Evolutionary conservation across 2,797 vertebrate genomes (phyloP).

Genomic region (Hemibagrus guttatus): DNA sequence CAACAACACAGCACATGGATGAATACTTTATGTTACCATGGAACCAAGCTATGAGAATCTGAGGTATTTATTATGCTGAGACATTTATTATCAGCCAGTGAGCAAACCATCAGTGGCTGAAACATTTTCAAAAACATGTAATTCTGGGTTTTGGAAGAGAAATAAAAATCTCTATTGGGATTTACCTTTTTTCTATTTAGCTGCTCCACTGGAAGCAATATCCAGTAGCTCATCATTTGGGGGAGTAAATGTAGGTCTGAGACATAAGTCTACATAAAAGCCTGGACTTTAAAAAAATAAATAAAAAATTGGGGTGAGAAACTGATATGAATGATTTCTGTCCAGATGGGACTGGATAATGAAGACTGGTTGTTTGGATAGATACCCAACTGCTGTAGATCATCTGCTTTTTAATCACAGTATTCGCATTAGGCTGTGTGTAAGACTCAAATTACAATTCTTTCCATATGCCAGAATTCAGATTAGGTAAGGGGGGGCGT

Average conservation of each 20-base stretch:
- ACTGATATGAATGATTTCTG: constrained; percentile 52
- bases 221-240: constrained; percentile 26
- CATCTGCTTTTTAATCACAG: constrained; percentile 62
- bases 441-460: constrained; percentile 47
- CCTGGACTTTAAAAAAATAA: no score
- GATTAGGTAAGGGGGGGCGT: constrained; percentile 25
- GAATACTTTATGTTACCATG: constrained; percentile 9
- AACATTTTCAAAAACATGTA: background rate
- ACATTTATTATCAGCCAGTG: background rate
- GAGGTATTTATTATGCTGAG: background rate
- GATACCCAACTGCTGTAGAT: constrained; percentile 48
- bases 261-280: constrained; percentile 27
- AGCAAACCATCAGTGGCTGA: background rate
- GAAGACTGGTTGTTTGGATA: constrained; percentile 51
- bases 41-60: background rate
- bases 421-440: constrained; percentile 27
- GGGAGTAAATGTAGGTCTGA: constrained; percentile 32
- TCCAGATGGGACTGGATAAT: constrained; percentile 59
- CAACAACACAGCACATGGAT: background rate
- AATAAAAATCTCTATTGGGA: constrained; percentile 17
- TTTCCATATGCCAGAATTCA: constrained; percentile 41
- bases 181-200: constrained; percentile 35
- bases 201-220: constrained; percentile 29
- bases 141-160: background rate
- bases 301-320: background rate